These are phyloP conservation scores for Pavo muticus DNA, from an alignment of 2,113 vertebrate species.

Conservation along the genomic window DNA sequence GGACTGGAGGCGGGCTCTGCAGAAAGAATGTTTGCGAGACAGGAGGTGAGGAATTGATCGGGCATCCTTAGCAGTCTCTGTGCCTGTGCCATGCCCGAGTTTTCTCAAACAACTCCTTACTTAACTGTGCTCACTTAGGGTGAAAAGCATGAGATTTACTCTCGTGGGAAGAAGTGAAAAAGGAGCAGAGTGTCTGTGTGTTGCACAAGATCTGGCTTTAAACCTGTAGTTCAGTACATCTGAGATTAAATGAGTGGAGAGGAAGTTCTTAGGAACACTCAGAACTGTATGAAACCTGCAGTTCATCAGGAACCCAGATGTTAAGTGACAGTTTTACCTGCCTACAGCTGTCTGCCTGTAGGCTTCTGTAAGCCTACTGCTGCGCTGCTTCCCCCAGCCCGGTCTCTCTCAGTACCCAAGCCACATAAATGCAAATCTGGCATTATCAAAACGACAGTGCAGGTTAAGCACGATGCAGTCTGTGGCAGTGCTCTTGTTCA, in stretches of 20 bases:
- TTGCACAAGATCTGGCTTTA: neutral
- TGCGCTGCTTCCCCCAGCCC: neutral
- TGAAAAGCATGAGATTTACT: neutral
- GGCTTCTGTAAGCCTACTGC: neutral
- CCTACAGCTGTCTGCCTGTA: neutral
- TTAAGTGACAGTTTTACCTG: neutral
- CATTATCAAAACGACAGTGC: neutral
- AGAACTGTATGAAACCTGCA: neutral
- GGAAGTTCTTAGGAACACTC: neutral
- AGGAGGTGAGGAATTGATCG: neutral
- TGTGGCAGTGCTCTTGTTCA: neutral
- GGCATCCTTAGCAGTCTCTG: neutral
- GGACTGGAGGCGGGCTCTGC: constrained; percentile 70
- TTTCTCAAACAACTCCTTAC: neutral
- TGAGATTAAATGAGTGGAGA: neutral
- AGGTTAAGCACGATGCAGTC: neutral
- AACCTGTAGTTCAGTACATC: neutral
- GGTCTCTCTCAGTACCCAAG: neutral
- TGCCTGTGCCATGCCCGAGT: neutral
- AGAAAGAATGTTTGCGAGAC: neutral
- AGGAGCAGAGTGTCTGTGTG: neutral
- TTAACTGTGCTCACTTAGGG: neutral
- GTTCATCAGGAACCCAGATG: neutral
- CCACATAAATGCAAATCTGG: neutral
- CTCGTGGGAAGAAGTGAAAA: neutral